phyloP scores from a whole-genome alignment of 2,113 vertebrate species.

The Boleophthalmus pectinirostris region DNA sequence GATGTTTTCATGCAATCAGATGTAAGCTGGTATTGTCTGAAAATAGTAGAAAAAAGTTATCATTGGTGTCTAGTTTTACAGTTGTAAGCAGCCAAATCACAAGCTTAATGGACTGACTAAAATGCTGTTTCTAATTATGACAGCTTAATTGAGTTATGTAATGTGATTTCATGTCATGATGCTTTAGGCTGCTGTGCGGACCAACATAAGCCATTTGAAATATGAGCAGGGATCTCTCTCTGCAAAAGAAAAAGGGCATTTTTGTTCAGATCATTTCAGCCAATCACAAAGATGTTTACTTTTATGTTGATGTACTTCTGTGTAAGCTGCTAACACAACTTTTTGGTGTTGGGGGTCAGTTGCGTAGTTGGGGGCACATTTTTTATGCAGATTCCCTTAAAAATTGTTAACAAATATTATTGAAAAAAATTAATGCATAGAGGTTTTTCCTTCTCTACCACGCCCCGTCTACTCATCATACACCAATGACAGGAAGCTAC shows the following conservation, averaged over 20 bases:
- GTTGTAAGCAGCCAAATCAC: background rate
- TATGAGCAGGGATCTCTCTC: slow-evolving; percentile 32
- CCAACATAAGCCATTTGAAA: slow-evolving; percentile 52
- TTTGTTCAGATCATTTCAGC: slow-evolving; percentile 44
- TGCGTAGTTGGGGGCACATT: slow-evolving; percentile 33
- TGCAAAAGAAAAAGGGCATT: slow-evolving; percentile 46
- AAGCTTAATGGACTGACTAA: slow-evolving; percentile 4
- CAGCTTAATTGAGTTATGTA: slow-evolving; percentile 9
- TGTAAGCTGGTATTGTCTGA: background rate
- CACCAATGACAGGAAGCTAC: slow-evolving; percentile 46
- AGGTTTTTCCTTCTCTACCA: slow-evolving; percentile 19
- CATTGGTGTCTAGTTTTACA: slow-evolving; percentile 6
- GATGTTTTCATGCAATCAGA: slow-evolving; percentile 20
- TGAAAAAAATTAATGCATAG: slow-evolving; percentile 3
- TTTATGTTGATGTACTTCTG: slow-evolving; percentile 36
- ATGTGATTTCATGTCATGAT: slow-evolving; percentile 6
- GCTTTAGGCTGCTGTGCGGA: slow-evolving; percentile 32
- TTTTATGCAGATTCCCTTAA: background rate
- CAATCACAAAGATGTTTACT: slow-evolving; percentile 22
- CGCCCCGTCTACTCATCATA: slow-evolving; percentile 34
- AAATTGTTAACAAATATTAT: background rate
- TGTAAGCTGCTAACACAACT: slow-evolving; percentile 75
- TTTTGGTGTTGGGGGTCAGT: slow-evolving; percentile 62
- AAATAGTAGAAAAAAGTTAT: background rate
- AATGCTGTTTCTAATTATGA: slow-evolving; percentile 1